Percentiles rank a stretch among this genome's conserved stretches.
phyloP scores from a whole-genome alignment of 2,113 vertebrate species.

The Channa argus region DNA sequence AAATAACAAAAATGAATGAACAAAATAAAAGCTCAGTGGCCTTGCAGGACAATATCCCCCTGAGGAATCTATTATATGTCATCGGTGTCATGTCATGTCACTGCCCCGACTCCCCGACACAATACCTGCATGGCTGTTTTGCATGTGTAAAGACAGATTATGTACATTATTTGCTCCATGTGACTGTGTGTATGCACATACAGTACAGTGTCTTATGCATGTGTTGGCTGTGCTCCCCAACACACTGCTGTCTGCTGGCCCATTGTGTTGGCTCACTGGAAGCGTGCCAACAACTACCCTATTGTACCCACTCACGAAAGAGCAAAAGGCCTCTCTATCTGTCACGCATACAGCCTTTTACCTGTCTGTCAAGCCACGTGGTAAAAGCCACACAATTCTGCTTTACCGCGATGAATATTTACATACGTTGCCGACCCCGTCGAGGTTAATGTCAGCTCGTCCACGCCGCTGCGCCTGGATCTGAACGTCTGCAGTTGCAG shows the following conservation, averaged over 20 bases:
- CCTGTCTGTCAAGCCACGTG: slow-evolving; percentile 60
- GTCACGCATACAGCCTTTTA: slow-evolving; percentile 27
- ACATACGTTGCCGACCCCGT: slow-evolving; percentile 52
- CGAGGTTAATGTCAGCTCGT: slow-evolving; percentile 52
- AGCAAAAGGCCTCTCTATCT: slow-evolving; percentile 43
- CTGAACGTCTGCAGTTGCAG: slow-evolving; percentile 28
- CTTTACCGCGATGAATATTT: slow-evolving; percentile 60
- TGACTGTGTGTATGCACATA: slow-evolving; percentile 4
- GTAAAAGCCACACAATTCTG: slow-evolving; percentile 54
- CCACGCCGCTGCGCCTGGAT: slow-evolving; percentile 21
- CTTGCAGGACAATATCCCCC: slow-evolving; percentile 23
- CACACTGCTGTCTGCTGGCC: slow-evolving; percentile 43
- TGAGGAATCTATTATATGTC: slow-evolving; percentile 55
- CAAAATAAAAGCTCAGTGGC: not conserved
- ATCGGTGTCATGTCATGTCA: slow-evolving; percentile 51
- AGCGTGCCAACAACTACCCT: slow-evolving; percentile 73
- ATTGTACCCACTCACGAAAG: slow-evolving; percentile 72
- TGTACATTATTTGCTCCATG: slow-evolving; percentile 34
- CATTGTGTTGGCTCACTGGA: slow-evolving; percentile 74
- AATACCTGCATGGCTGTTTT: slow-evolving; percentile 37
- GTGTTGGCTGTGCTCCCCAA: slow-evolving; percentile 35
- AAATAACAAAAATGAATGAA: too few species aligned
- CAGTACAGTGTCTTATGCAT: slow-evolving; percentile 20
- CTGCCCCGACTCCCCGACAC: slow-evolving; percentile 33
- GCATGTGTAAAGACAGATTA: slow-evolving; percentile 64